These are phyloP conservation scores for Graphium colonna DNA, from an alignment of 2,888 invertebrate genomes.

Conservation along the genomic window DNA sequence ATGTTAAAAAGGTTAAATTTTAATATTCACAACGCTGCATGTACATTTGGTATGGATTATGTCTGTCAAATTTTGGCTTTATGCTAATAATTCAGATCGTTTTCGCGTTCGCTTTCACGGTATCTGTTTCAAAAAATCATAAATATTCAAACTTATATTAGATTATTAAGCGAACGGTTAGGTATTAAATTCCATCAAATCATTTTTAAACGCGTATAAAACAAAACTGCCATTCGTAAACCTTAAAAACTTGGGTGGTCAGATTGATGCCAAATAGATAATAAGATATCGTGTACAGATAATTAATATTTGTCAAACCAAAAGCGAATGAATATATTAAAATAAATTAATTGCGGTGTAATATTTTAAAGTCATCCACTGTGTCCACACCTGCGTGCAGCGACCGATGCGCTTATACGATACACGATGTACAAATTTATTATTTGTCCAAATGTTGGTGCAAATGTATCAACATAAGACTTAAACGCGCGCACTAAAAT, in stretches of 20 bases:
- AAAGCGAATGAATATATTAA: constrained; percentile 21
- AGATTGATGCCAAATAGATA: constrained; percentile 15
- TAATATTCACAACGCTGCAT: too few relatives aligned
- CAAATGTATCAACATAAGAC: background rate
- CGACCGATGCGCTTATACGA: background rate
- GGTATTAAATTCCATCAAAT: too few relatives aligned
- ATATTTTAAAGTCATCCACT: background rate
- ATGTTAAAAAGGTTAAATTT: too few relatives aligned
- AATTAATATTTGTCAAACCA: constrained; percentile 19
- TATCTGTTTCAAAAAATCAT: too few relatives aligned
- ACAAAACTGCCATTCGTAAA: background rate
- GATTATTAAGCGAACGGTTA: too few relatives aligned
- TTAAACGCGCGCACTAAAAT: background rate
- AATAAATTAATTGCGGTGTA: constrained; percentile 12
- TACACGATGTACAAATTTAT: background rate
- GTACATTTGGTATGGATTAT: too few relatives aligned
- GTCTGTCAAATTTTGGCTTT: too few relatives aligned
- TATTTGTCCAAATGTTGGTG: background rate
- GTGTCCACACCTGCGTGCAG: background rate
- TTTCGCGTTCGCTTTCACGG: too few relatives aligned
- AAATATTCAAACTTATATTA: too few relatives aligned
- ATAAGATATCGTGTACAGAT: constrained; percentile 16
- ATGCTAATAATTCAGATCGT: too few relatives aligned
- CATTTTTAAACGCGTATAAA: background rate
- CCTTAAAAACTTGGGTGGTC: constrained; percentile 17